A percentile compares a stretch with the other conserved stretches of the same genome.
These are phyloP conservation scores for Sturmia bella DNA, from an alignment of 2,888 invertebrate genomes.

Conservation along the genomic window DNA sequence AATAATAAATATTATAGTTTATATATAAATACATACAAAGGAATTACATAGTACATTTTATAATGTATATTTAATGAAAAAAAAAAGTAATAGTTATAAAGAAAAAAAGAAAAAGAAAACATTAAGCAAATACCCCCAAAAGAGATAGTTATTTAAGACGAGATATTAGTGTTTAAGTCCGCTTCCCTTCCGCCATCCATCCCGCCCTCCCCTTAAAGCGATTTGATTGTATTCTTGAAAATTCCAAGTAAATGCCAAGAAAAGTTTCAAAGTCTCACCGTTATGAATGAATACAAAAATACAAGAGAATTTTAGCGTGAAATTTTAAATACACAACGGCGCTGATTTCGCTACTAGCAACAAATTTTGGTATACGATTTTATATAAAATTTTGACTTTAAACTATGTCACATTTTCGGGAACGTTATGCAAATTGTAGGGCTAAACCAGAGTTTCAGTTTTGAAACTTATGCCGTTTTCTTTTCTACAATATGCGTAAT, in stretches of 20 bases:
- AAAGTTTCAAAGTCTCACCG: constrained; percentile 1
- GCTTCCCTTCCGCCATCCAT: constrained; percentile 52
- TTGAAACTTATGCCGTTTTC: no score
- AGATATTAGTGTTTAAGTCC: constrained; percentile 62
- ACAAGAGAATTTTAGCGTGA: no score
- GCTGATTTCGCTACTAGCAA: no score
- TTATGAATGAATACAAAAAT: not conserved
- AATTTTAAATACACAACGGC: not conserved
- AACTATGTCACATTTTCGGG: no score
- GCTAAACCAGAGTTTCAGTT: no score
- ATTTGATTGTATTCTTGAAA: constrained; percentile 62
- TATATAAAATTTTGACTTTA: no score
- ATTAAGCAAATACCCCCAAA: constrained; percentile 39
- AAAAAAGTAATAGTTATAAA: constrained; percentile 58
- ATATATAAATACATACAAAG: constrained; percentile 53
- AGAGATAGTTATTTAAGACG: constrained; percentile 61
- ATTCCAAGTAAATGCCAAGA: constrained; percentile 60
- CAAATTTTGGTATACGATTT: no score
- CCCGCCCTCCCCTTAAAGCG: constrained; percentile 50
- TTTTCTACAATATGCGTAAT: no score
- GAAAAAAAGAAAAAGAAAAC: constrained; percentile 31
- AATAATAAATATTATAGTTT: constrained; percentile 64
- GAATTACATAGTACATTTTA: constrained; percentile 54
- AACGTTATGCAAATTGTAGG: no score
- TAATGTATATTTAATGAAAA: constrained; percentile 67